Base-by-base conservation (phyloP, 2,113 vertebrate species). In the Alectura lathami region DNA sequence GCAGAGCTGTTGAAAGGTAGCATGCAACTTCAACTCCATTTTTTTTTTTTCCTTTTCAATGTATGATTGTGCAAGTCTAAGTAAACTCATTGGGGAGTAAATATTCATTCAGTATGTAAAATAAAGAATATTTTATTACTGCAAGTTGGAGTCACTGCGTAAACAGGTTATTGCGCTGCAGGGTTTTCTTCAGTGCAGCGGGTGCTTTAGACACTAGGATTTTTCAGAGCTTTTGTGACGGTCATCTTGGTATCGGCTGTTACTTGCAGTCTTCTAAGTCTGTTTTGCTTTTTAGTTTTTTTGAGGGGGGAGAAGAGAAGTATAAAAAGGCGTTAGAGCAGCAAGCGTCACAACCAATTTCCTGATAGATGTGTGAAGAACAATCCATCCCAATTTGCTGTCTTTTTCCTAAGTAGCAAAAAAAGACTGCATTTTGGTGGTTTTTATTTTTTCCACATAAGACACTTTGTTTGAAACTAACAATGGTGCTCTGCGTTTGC, bases 1-100 rank as follows among this genome's bases (percentile, higher is more conserved):
- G 95, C 91, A 93, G 79, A 91, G 75, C 77, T 82, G 75, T 91
- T 1, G n/a, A 91, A 96, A 93, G 95, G 97, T 97, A 92, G 91
- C 66, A 8, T 75, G 51, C 60, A 38, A 89, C 87, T 97, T 96
- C 82, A 86, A 2, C 82, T 63, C 88, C n/a, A 27, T 45, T 82
- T 88, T 86, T 53, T 48, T 60, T 6, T 3, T 22, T 4, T 7
- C 26, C 51, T 77, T 89, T 94, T 68, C 76, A 89, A 64, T 36
- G 21, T 88, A 75, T 66, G 91, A 95, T 91, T 93, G n/a, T 88
- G 66, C 73, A 92, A 93, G 89, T 94, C 79, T 91, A 26, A 81
- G 51, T 81, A 64, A 96, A 88, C 91, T 96, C 69, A 75, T 76
- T 5, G 7, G 81, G 91, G 54, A 92, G 86, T 91, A 90, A 95